Conservation (phyloP, 2,888 invertebrate genomes). For the Tuberolachnus salignus region DNA sequence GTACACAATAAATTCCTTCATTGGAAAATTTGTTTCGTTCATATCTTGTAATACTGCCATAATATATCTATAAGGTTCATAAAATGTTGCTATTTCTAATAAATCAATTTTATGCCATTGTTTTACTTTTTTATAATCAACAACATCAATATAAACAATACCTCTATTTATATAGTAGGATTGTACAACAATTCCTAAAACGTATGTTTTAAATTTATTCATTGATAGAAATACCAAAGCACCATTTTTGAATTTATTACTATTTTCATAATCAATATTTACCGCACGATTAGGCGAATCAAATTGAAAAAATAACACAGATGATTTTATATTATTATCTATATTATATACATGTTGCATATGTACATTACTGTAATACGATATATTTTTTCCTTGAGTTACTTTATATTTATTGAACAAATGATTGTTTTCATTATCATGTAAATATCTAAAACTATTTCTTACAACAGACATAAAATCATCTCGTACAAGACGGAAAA, state of each 20-base stretch:
- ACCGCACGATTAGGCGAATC: not conserved
- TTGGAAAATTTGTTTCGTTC: constrained; percentile 68
- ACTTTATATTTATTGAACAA: too few relatives aligned
- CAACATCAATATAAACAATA: constrained; percentile 26
- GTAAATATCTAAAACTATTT: constrained; percentile 64
- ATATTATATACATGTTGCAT: too few relatives aligned
- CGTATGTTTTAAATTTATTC: constrained; percentile 72
- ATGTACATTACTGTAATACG: constrained; percentile 21
- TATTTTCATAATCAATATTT: constrained; percentile 64
- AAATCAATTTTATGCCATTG: constrained; percentile 62
- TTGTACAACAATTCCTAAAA: constrained; percentile 73
- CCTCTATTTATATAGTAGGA: constrained; percentile 31
- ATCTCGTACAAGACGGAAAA: constrained; percentile 78
- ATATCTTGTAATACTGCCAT: constrained; percentile 71
- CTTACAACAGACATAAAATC: constrained; percentile 79
- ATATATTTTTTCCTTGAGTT: not conserved
- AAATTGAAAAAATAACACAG: constrained; percentile 57
- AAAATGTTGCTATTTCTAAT: constrained; percentile 75
- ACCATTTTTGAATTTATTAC: constrained; percentile 73
- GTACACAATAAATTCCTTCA: constrained; percentile 73
- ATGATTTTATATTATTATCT: too few relatives aligned
- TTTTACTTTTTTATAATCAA: constrained; percentile 19
- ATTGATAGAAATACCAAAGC: constrained; percentile 75
- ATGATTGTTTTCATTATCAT: constrained; percentile 55
- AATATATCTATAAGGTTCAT: constrained; percentile 81